These are phyloP conservation scores for Poecilia latipinna DNA, from an alignment of 2,113 vertebrate species.

Conservation along the genomic window DNA sequence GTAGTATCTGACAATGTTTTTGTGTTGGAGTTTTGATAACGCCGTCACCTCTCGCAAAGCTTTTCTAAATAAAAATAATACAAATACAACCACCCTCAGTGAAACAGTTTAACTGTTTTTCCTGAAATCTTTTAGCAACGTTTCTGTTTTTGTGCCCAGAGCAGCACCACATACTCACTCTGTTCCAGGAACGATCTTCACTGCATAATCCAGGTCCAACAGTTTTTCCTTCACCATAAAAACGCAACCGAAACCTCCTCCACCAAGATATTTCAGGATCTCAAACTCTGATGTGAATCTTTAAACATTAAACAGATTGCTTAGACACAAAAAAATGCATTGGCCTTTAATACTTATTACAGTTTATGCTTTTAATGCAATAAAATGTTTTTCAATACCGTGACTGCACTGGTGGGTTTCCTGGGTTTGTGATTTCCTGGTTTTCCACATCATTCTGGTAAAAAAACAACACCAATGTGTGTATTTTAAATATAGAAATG, in stretches of 20 bases:
- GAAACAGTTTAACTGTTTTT: not conserved
- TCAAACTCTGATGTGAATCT: conserved; percentile 68
- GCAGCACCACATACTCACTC: conserved; percentile 51
- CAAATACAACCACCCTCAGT: not conserved
- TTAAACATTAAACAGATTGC: not conserved
- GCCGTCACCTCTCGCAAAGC: conserved; percentile 54
- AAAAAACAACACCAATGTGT: not conserved
- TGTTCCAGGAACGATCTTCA: conserved; percentile 68
- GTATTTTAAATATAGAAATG: not conserved
- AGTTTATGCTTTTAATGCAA: not conserved
- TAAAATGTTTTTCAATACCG: conserved; percentile 24
- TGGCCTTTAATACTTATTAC: not conserved
- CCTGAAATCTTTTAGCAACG: not conserved
- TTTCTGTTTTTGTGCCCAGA: not conserved
- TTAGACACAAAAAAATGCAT: not conserved
- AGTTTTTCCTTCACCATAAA: conserved; percentile 57
- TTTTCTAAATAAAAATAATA: conserved; percentile 55
- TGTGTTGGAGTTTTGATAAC: conserved; percentile 58
- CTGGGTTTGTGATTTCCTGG: not conserved
- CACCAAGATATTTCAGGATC: conserved; percentile 38
- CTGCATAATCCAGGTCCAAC: conserved; percentile 40
- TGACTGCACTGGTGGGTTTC: not conserved
- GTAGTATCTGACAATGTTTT: conserved; percentile 74
- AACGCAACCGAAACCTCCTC: conserved; percentile 70
- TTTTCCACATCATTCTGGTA: conserved; percentile 14